Evolutionary conservation across 2,797 vertebrate species (phyloP).

Genomic region (Tiaroga cobitis): DNA sequence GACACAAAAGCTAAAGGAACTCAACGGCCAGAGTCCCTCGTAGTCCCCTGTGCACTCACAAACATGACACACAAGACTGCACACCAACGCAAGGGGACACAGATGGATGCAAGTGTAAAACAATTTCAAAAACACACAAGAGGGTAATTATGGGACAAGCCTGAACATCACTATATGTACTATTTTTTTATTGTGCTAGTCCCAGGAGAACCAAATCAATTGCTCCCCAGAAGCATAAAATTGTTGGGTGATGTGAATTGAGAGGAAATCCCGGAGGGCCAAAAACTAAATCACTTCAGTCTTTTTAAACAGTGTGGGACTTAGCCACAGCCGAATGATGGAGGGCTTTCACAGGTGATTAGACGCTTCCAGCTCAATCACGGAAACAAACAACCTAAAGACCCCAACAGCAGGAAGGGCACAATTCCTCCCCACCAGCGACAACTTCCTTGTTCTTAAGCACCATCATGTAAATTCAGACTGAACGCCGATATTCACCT

Average conservation of each 20-base stretch:
- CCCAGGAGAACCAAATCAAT: not conserved
- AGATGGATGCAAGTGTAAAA: conserved; percentile 16
- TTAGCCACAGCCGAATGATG: conserved; percentile 33
- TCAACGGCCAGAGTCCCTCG: conserved; percentile 57
- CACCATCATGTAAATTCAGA: conserved; percentile 15
- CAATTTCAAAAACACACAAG: not conserved
- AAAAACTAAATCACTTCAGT: conserved; percentile 40
- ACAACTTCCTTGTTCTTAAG: conserved; percentile 13
- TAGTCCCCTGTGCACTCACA: conserved; percentile 53
- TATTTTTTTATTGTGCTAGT: not conserved
- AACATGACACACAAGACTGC: conserved; percentile 45
- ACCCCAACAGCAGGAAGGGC: conserved; percentile 28
- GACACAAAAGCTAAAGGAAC: conserved; percentile 76
- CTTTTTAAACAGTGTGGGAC: conserved; percentile 53
- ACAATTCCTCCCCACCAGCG: not conserved
- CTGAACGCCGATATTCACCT: conserved; percentile 2
- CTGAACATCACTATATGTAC: not conserved
- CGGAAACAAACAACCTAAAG: conserved; percentile 22
- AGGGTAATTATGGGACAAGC: conserved; percentile 1
- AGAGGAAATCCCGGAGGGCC: not conserved
- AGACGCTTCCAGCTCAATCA: conserved; percentile 17
- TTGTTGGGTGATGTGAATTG: not conserved
- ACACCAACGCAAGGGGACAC: not conserved
- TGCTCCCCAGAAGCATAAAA: not conserved
- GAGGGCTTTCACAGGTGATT: conserved; percentile 43